Base-by-base conservation (phyloP, 2,888 invertebrate species). In the Papilio gigon region DNA sequence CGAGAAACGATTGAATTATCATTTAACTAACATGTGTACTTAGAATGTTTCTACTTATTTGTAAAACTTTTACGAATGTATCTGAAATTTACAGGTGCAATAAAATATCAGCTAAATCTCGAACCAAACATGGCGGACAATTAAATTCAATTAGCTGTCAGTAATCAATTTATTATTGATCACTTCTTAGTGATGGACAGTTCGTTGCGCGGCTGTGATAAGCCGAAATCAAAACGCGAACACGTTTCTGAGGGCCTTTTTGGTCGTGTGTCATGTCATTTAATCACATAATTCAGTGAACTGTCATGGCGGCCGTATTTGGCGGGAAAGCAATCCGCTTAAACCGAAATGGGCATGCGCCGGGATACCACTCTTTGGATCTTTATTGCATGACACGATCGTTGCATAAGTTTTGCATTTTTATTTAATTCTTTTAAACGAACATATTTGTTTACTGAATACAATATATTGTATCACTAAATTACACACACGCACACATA, bases 321-420 rank as follows among this genome's bases (percentile, higher is more conserved):
- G 92, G 91, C 85, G 90, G 87, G 91, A 92, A 91, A 92, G 91
- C 90, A 88, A 90, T 89, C 87, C 85, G 87, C 87, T 89, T 88
- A 84, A 80, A 77, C 90, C 85, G 81, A 88, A 90, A 87, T 84
- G 84, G 90, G 87, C 85, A 82, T 83, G 78, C 74, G 80, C 74
- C 78, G 83, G 84, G 85, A 86, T 86, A 85, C 84, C 72, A 76
- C 80, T 79, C 78, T 81, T 86, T 85, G 85, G 84, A 84, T 87
- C 87, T 89, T 88, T 89, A 89, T 84, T 86, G 86, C 88, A 84
- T 84, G 82, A 82, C 80, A 79, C 77, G 75, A 75, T 70, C 72
- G 72, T 82, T 82, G 81, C 82, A 80, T 78, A 81, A 80, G 76
- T 77, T 79, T 78, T 77, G 75, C 77, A 78, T 78, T 77, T 80